A percentile compares a stretch with the other conserved stretches of the same genome.
Evolutionary conservation across 1,140 invertebrate species (phyloP).

Genomic region (Gonioctena quinquepunctata): DNA sequence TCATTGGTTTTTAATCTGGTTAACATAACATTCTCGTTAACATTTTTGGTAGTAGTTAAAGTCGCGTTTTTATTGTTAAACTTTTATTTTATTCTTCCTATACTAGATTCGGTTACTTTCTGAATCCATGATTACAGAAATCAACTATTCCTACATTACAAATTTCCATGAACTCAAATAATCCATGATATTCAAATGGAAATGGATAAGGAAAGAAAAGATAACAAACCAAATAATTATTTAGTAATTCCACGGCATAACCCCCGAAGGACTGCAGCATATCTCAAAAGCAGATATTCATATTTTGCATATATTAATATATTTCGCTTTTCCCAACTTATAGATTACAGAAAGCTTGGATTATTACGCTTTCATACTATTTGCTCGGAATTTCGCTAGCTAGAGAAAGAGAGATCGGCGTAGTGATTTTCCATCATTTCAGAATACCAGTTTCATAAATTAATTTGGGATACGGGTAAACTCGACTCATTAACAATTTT

Average conservation of each 20-base stretch:
- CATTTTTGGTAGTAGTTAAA: no score
- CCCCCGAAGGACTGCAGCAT: slow-evolving; percentile 5
- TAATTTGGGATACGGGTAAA: background rate
- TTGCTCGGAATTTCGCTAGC: background rate
- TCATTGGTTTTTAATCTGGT: no score
- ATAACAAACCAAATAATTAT: slow-evolving; percentile 19
- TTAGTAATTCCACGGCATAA: slow-evolving; percentile 10
- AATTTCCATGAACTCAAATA: background rate
- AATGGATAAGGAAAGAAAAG: slow-evolving; percentile 4
- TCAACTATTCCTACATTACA: background rate
- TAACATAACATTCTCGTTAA: no score
- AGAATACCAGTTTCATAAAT: slow-evolving; percentile 4
- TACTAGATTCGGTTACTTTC: no score
- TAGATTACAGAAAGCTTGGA: slow-evolving; percentile 10
- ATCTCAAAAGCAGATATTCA: slow-evolving; percentile 18
- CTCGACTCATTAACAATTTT: no score
- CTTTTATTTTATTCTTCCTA: no score
- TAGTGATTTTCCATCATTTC: background rate
- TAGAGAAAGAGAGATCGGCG: background rate
- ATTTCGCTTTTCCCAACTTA: slow-evolving; percentile 14
- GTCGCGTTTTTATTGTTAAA: no score
- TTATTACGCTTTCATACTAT: slow-evolving; percentile 9
- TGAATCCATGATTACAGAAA: background rate
- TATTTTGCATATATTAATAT: slow-evolving; percentile 22
- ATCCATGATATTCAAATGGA: slow-evolving; percentile 4